These are phyloP conservation scores for Perodicticus potto DNA, from an alignment of 2,797 vertebrate species.

Conservation along the genomic window DNA sequence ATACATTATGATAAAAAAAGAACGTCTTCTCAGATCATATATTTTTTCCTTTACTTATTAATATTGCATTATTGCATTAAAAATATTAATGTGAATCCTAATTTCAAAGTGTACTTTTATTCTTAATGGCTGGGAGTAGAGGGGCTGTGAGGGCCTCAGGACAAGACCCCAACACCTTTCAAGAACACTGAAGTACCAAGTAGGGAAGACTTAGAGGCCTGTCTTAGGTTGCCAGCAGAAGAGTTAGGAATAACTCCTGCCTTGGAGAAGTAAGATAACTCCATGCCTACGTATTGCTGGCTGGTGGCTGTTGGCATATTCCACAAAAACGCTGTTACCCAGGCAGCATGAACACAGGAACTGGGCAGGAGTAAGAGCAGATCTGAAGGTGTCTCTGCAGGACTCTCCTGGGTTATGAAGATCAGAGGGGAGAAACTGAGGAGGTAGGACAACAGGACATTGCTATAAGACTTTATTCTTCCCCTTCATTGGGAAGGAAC, in stretches of 20 bases:
- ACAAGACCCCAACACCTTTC: neutral
- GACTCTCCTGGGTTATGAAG: neutral
- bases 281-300: neutral
- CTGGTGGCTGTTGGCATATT: neutral
- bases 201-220: neutral
- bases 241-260: neutral
- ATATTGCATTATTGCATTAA: neutral
- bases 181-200: neutral
- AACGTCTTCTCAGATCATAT: neutral
- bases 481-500: neutral
- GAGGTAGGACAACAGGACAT: no score
- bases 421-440: neutral
- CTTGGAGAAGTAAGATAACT: neutral
- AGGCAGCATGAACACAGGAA: no score
- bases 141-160: no score
- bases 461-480: neutral
- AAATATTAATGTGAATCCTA: neutral
- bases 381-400: neutral
- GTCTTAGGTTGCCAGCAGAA: neutral
- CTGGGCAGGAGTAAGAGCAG: neutral
- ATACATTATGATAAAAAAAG: neutral
- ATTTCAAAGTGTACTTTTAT: neutral
- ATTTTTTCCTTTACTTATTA: neutral
- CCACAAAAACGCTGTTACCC: neutral
- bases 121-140: neutral